These are phyloP conservation scores for Rhynchotus rufescens DNA, from an alignment of 2,797 vertebrate species.

Conservation along the genomic window DNA sequence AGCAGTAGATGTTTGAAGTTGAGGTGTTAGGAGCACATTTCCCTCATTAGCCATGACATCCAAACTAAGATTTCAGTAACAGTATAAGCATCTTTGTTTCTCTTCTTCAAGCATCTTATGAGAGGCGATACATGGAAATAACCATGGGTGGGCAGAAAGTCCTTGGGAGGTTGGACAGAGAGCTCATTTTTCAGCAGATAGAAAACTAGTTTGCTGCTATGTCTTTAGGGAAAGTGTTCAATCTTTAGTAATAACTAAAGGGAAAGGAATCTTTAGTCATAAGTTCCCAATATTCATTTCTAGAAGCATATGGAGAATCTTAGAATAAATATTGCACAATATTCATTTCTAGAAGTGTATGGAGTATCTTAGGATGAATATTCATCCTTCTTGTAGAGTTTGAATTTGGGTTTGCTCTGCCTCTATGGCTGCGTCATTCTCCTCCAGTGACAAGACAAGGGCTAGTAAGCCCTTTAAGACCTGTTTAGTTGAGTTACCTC, in stretches of 20 bases:
- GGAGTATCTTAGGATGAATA: not conserved
- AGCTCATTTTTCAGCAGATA: not conserved
- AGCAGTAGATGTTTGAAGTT: not conserved
- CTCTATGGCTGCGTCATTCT: not conserved
- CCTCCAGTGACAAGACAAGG: not conserved
- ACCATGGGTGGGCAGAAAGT: conserved; percentile 5
- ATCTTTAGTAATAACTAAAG: not conserved
- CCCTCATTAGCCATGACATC: not conserved
- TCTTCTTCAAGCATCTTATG: conserved; percentile 25
- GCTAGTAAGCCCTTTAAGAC: not conserved
- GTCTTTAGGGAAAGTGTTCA: not conserved
- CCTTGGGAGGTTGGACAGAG: not conserved
- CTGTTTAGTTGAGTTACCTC: not conserved
- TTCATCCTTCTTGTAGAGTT: not conserved
- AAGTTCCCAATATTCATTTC: not conserved
- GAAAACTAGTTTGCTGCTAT: not conserved
- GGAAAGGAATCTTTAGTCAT: not conserved
- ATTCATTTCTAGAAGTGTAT: conserved; percentile 3
- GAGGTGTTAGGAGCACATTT: conserved; percentile 32
- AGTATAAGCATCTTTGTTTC: conserved; percentile 27
- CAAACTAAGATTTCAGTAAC: conserved; percentile 25
- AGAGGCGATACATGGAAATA: conserved; percentile 10
- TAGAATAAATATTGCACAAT: not conserved
- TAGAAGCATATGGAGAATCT: not conserved
- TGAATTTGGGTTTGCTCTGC: not conserved